phyloP scores from a whole-genome alignment of 1,140 invertebrate genomes.

The Lethrus apterus region DNA sequence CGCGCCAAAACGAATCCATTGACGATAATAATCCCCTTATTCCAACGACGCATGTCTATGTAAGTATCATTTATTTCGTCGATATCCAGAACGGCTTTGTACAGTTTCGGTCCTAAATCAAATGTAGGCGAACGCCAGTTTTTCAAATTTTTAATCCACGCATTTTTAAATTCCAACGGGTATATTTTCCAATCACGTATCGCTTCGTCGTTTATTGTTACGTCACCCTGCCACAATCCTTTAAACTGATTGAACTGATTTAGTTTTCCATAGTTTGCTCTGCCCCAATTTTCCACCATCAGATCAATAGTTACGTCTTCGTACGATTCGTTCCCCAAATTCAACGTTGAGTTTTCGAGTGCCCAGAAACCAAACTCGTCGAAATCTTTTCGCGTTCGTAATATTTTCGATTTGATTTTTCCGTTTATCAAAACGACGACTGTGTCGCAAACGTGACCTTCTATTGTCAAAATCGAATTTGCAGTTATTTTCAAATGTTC shows the following conservation, averaged over 20 bases:
- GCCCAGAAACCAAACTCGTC: constrained; percentile 44
- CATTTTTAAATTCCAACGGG: constrained; percentile 45
- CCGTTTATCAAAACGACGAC: constrained; percentile 46
- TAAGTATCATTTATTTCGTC: constrained; percentile 31
- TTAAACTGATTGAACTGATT: constrained; percentile 42
- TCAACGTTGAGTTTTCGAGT: constrained; percentile 32
- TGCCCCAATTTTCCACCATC: constrained; percentile 52
- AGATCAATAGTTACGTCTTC: constrained; percentile 44
- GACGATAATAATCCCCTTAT: constrained; percentile 52
- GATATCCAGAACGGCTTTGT: constrained; percentile 26
- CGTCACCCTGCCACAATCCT: constrained; percentile 43
- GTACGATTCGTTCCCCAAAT: constrained; percentile 19
- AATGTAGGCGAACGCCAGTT: constrained; percentile 10
- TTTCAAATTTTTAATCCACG: constrained; percentile 34
- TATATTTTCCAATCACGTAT: constrained; percentile 44
- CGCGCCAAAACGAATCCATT: constrained; percentile 59
- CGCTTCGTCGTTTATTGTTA: constrained; percentile 40
- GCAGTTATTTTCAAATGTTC: constrained; percentile 24
- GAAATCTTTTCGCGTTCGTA: not conserved
- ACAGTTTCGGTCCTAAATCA: constrained; percentile 25
- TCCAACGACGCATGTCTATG: constrained; percentile 44
- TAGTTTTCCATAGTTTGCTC: constrained; percentile 47
- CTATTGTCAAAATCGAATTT: constrained; percentile 38
- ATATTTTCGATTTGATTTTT: constrained; percentile 33
- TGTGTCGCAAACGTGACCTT: constrained; percentile 46